Conservation (phyloP, 2,888 invertebrate species). For the Caenorhabditis japonica region DNA sequence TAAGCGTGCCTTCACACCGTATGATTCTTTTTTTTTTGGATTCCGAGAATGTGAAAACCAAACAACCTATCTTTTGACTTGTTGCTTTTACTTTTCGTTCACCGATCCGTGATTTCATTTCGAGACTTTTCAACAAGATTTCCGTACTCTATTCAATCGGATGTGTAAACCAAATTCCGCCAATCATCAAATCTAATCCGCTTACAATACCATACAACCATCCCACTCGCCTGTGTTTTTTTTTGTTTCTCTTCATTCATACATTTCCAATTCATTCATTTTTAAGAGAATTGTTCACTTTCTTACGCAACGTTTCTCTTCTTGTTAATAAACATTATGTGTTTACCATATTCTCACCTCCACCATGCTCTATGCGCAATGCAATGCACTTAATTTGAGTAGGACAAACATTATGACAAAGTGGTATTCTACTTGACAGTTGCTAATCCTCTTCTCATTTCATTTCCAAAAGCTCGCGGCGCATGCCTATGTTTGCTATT, state of each 20-base stretch:
- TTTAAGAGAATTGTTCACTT: constrained; percentile 3
- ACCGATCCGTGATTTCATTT: constrained; percentile 22
- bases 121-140: constrained; percentile 11
- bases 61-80: too few species aligned
- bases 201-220: constrained; percentile 10
- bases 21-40: constrained; percentile 20
- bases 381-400: constrained; percentile 30
- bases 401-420: constrained; percentile 21
- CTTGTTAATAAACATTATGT: too few species aligned
- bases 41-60: constrained; percentile 18
- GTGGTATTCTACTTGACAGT: constrained; percentile 29
- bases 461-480: constrained; percentile 10
- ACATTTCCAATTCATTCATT: constrained; percentile 14
- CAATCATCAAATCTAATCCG: constrained; percentile 12
- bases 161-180: constrained; percentile 5
- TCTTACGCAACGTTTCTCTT: too few species aligned
- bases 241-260: too few species aligned
- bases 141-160: not conserved
- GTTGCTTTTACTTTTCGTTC: constrained; percentile 5
- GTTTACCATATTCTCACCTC: too few species aligned
- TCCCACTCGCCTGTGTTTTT: not conserved
- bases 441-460: constrained; percentile 39
- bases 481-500: constrained; percentile 29
- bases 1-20: constrained; percentile 21
- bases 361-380: not conserved